Evolutionary conservation across 2,113 vertebrate species (phyloP).

Genomic region (Gorsachius goisagi): DNA sequence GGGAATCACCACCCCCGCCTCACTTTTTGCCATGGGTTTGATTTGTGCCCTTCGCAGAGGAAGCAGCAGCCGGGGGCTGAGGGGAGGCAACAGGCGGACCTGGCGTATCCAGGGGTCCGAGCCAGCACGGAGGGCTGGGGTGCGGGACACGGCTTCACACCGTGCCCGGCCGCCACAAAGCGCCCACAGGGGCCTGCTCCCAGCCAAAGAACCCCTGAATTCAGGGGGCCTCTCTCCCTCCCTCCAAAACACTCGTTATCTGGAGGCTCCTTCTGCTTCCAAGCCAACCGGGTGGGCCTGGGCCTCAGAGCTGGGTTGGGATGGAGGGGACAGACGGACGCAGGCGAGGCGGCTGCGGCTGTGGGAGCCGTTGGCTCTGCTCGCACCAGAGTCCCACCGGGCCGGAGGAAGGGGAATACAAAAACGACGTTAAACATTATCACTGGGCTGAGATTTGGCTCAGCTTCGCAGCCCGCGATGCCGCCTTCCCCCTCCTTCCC

Average conservation of each 20-base stretch:
- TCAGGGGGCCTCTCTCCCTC: not conserved
- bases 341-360: not conserved
- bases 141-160: fast-evolving
- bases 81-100: too few relatives aligned
- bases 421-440: not conserved
- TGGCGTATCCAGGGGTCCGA: not conserved
- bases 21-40: fast-evolving
- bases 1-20: fast-evolving
- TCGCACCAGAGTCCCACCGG: not conserved
- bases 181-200: not conserved
- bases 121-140: fast-evolving
- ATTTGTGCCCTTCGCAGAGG: not conserved
- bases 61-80: fast-evolving
- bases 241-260: not conserved
- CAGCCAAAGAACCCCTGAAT: too few relatives aligned
- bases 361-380: not conserved
- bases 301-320: too few relatives aligned
- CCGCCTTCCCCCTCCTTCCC: not conserved
- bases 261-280: not conserved
- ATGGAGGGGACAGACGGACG: fast-evolving
- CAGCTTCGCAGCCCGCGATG: fast-evolving
- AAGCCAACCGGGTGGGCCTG: not conserved
- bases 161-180: not conserved
- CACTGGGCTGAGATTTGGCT: not conserved
- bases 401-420: not conserved